A percentile compares a stretch with the other conserved stretches of the same genome.
These are phyloP conservation scores for Callinectes sapidus DNA, from an alignment of 2,888 invertebrate species.

Conservation along the genomic window DNA sequence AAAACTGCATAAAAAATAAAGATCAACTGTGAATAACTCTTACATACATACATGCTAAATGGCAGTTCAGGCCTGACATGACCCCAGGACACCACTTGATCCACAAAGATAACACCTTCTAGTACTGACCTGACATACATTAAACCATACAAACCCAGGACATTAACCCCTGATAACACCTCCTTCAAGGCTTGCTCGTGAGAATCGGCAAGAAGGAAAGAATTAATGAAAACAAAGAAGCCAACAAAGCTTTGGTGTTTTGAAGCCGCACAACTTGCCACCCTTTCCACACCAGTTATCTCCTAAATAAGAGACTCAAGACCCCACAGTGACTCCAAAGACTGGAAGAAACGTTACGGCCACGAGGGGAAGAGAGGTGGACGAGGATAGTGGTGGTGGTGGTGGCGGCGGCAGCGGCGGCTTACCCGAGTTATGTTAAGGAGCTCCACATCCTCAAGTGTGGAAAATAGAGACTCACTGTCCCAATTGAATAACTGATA, in stretches of 20 bases:
- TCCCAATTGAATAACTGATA: slow-evolving; percentile 29
- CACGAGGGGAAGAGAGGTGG: slow-evolving; percentile 44
- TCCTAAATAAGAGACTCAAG: slow-evolving; percentile 9
- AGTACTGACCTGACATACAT: slow-evolving; percentile 18
- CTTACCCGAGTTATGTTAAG: slow-evolving; percentile 49
- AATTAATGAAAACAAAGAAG: slow-evolving; percentile 50
- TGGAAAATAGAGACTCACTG: slow-evolving; percentile 37
- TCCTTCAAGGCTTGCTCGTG: not conserved
- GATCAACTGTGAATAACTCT: not conserved
- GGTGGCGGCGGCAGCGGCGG: slow-evolving; percentile 48
- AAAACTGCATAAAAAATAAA: not conserved
- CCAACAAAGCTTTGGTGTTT: slow-evolving; percentile 56
- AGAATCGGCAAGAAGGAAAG: slow-evolving; percentile 46
- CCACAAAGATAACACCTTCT: slow-evolving; percentile 10
- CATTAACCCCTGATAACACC: slow-evolving; percentile 51
- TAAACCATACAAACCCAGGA: slow-evolving; percentile 16
- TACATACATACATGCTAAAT: slow-evolving; percentile 16
- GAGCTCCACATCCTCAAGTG: slow-evolving; percentile 35
- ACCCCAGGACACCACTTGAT: not conserved
- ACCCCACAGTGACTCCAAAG: slow-evolving; percentile 46
- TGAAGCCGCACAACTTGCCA: slow-evolving; percentile 9
- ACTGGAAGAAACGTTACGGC: slow-evolving; percentile 59
- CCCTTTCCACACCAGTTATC: not conserved
- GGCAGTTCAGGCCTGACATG: slow-evolving; percentile 27
- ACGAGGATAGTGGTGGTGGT: slow-evolving; percentile 55